phyloP scores from a whole-genome alignment of 2,113 vertebrate genomes.

The Psammodynastes pulverulentus region DNA sequence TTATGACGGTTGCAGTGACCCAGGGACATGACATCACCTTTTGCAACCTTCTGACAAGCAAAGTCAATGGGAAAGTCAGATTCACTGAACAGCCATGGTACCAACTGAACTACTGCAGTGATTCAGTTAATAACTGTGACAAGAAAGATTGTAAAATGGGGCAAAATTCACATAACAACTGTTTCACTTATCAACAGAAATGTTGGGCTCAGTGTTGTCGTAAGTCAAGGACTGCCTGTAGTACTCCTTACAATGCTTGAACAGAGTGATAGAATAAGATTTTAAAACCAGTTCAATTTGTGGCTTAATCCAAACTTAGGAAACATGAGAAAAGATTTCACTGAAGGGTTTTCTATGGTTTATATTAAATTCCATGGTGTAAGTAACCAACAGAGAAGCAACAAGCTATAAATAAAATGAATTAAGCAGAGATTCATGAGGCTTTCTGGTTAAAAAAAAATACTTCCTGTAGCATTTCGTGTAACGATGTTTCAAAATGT shows the following conservation, averaged over 20 bases:
- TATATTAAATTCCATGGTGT: constrained; percentile 10
- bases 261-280: not conserved
- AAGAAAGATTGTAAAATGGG: not conserved
- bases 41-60: not conserved
- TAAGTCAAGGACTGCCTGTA: not conserved
- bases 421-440: not conserved
- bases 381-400: constrained; percentile 20
- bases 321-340: constrained; percentile 14
- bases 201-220: not conserved
- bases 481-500: constrained; percentile 31
- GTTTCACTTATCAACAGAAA: not conserved
- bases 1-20: not conserved
- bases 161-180: not conserved
- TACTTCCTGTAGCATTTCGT: not conserved
- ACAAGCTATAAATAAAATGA: not conserved
- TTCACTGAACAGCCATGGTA: not conserved
- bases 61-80: not conserved
- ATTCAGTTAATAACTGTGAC: not conserved
- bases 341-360: constrained; percentile 17
- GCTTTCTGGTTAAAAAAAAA: not conserved
- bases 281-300: not conserved
- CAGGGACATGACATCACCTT: not conserved
- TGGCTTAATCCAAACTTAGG: not conserved
- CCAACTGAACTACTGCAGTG: not conserved
- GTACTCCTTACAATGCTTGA: not conserved